Evolutionary conservation across 2,797 vertebrate genomes (phyloP).

Genomic region (Orientallactaga sibirica): DNA sequence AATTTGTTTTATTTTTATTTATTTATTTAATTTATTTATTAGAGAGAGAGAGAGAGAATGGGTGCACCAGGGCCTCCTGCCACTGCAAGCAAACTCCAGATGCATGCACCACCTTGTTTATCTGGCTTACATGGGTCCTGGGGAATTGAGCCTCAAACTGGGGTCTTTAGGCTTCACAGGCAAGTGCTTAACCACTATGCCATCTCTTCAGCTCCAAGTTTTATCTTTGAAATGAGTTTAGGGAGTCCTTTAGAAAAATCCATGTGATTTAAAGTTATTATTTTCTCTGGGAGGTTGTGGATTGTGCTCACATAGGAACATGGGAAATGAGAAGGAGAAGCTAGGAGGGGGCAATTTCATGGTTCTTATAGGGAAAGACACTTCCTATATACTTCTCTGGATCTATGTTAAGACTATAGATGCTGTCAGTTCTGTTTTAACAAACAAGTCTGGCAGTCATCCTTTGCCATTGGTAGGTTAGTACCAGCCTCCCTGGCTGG

Average conservation of each 20-base stretch:
- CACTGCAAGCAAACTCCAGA: too few species aligned
- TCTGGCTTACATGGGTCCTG: too few species aligned
- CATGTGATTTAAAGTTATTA: not conserved
- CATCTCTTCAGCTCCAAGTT: not conserved
- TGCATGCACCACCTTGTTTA: too few species aligned
- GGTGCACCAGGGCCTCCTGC: too few species aligned
- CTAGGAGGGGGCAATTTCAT: not conserved
- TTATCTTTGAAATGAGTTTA: not conserved
- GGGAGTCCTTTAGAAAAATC: not conserved
- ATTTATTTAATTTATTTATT: too few species aligned
- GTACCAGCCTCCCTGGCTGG: not conserved
- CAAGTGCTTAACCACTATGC: too few species aligned
- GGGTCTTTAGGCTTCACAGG: too few species aligned
- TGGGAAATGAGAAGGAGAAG: conserved; percentile 41
- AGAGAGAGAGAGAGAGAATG: too few species aligned
- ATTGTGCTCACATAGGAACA: not conserved
- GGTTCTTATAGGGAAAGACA: not conserved
- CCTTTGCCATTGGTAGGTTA: not conserved
- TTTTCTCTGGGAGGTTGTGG: not conserved
- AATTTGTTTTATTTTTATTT: too few species aligned
- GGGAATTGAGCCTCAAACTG: too few species aligned
- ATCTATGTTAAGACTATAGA: not conserved
- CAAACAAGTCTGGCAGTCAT: not conserved
- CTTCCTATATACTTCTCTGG: not conserved
- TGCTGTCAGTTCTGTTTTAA: not conserved